These are phyloP conservation scores for Odontophorus gujanensis DNA, from an alignment of 2,113 vertebrate species.

Conservation along the genomic window DNA sequence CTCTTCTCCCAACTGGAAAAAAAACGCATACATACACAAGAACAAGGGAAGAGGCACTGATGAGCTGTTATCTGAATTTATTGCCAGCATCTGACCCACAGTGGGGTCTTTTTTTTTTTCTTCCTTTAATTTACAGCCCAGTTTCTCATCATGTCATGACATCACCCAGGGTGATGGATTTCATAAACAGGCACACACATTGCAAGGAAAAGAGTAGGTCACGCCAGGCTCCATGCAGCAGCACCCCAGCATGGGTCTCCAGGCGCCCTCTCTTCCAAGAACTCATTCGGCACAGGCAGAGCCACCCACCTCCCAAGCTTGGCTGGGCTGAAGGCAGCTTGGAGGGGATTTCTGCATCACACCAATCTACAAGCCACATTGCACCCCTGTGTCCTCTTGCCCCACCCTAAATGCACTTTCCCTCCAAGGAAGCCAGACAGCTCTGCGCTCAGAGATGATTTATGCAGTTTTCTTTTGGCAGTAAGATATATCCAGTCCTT, in stretches of 20 bases:
- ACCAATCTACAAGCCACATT: background rate
- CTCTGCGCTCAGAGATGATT: conserved; percentile 31
- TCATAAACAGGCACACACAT: conserved; percentile 34
- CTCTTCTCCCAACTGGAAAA: conserved; percentile 55
- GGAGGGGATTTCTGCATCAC: background rate
- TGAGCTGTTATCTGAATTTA: conserved; percentile 75
- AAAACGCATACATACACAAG: conserved; percentile 23
- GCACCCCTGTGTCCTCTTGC: conserved; percentile 9
- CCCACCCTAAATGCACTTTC: conserved; percentile 35
- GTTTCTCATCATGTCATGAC: conserved; percentile 63
- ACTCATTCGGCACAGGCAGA: background rate
- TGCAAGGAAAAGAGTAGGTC: background rate
- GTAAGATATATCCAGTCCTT: conserved; percentile 23
- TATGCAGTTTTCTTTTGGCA: conserved; percentile 57
- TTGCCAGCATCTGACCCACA: conserved; percentile 72
- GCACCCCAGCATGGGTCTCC: background rate
- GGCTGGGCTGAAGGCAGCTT: background rate
- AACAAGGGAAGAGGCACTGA: conserved; percentile 64
- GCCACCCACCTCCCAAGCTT: background rate
- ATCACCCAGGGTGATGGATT: conserved; percentile 61
- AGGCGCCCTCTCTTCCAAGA: conserved; percentile 25
- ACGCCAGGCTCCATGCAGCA: background rate
- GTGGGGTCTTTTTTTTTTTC: conserved; percentile 43
- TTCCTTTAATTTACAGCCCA: conserved; percentile 52
- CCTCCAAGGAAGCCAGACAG: conserved; percentile 19